phyloP scores from a whole-genome alignment of 1,140 invertebrate species.

The Pseudoatta argentina region DNA sequence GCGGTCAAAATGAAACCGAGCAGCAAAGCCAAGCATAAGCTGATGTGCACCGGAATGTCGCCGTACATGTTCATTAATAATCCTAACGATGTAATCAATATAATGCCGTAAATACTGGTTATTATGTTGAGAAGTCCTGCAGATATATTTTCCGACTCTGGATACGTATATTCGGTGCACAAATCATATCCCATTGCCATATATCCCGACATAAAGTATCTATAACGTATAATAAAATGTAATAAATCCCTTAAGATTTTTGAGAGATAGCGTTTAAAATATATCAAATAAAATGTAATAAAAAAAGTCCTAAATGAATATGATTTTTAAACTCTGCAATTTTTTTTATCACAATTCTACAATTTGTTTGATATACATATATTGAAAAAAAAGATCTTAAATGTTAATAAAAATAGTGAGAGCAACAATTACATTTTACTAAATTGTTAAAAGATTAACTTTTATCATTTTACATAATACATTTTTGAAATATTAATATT shows the following conservation, averaged over 20 bases:
- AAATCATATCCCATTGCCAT: slow-evolving; percentile 91
- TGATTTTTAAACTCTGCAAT: no score
- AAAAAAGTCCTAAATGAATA: background rate
- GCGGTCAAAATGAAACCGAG: slow-evolving; percentile 87
- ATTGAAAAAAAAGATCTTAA: background rate
- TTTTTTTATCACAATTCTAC: no score
- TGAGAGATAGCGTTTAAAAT: background rate
- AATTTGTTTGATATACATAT: background rate
- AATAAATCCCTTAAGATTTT: background rate
- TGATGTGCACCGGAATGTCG: slow-evolving; percentile 81
- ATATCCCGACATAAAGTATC: slow-evolving; percentile 92
- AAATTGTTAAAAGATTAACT: background rate
- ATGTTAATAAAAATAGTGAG: background rate
- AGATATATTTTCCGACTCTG: slow-evolving; percentile 90
- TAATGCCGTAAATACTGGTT: slow-evolving; percentile 88
- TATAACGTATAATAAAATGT: slow-evolving; percentile 69
- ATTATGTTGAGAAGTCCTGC: slow-evolving; percentile 90
- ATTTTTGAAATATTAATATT: background rate
- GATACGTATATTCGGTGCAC: slow-evolving; percentile 92
- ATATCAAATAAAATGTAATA: slow-evolving; percentile 7
- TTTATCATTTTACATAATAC: background rate
- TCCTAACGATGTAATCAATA: slow-evolving; percentile 84
- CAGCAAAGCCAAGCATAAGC: slow-evolving; percentile 82
- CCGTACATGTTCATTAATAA: slow-evolving; percentile 77
- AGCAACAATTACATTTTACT: background rate